Conservation (phyloP, 2,888 invertebrate genomes). For the Sphecodes monilicornis region DNA sequence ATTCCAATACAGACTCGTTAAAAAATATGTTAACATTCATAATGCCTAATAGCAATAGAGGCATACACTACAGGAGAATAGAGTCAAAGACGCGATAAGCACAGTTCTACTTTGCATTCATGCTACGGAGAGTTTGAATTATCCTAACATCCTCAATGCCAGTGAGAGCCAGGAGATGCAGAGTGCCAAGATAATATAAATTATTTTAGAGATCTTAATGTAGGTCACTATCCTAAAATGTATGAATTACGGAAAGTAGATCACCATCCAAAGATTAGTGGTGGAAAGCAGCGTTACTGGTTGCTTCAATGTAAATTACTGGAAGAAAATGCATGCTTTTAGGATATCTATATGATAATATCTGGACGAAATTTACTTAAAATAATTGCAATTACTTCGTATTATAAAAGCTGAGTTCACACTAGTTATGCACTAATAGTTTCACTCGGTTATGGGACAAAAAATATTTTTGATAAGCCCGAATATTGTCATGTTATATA, state of each 20-base stretch:
- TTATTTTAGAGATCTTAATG: conserved; percentile 14
- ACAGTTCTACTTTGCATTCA: conserved; percentile 4
- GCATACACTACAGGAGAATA: background rate
- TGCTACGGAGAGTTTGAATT: background rate
- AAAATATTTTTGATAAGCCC: background rate
- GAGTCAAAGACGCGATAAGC: conserved; percentile 1
- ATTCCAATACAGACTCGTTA: background rate
- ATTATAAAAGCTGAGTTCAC: background rate
- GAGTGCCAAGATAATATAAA: conserved; percentile 12
- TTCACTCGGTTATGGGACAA: background rate
- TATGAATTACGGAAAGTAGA: conserved; percentile 15
- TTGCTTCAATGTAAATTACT: conserved; percentile 12
- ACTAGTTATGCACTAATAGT: background rate
- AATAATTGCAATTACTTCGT: background rate
- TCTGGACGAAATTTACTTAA: background rate
- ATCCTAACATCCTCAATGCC: conserved; percentile 12
- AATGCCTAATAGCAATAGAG: background rate
- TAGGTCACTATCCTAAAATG: conserved; percentile 14
- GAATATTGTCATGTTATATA: no score
- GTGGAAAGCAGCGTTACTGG: background rate
- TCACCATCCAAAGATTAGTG: conserved; percentile 1
- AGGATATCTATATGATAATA: background rate
- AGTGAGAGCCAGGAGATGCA: background rate
- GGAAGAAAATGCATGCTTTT: conserved; percentile 7
- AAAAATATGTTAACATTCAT: background rate